These are phyloP conservation scores for Malurus alboscapulatus DNA, from an alignment of 2,113 vertebrate species.

Conservation along the genomic window DNA sequence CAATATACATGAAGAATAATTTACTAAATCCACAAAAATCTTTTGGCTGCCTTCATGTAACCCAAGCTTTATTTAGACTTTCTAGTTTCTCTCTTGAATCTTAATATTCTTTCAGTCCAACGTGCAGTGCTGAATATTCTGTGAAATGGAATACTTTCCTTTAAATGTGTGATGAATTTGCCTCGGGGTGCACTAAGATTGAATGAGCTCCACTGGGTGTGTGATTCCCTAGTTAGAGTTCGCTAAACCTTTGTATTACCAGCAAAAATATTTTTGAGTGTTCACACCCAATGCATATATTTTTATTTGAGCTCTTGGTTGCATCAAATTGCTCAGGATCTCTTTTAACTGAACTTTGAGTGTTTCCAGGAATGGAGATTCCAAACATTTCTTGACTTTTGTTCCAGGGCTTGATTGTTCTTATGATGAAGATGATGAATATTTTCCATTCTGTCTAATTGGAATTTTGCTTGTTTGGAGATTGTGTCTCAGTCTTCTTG, in stretches of 20 bases:
- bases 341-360: neutral
- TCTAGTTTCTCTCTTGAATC: neutral
- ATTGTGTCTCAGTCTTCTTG: neutral
- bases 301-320: neutral
- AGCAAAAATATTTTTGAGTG: neutral
- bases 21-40: constrained; percentile 11
- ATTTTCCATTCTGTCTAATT: neutral
- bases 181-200: neutral
- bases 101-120: neutral
- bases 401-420: neutral
- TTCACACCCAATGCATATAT: neutral
- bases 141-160: neutral
- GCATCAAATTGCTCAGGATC: neutral
- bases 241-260: neutral
- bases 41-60: neutral
- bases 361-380: neutral
- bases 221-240: neutral
- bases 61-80: neutral
- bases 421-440: neutral
- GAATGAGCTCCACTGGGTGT: neutral
- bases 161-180: neutral
- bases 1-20: neutral
- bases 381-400: neutral
- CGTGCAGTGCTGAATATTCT: neutral
- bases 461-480: neutral